Base-by-base conservation (phyloP, 2,888 invertebrate species). In the Camponotus fellah region DNA sequence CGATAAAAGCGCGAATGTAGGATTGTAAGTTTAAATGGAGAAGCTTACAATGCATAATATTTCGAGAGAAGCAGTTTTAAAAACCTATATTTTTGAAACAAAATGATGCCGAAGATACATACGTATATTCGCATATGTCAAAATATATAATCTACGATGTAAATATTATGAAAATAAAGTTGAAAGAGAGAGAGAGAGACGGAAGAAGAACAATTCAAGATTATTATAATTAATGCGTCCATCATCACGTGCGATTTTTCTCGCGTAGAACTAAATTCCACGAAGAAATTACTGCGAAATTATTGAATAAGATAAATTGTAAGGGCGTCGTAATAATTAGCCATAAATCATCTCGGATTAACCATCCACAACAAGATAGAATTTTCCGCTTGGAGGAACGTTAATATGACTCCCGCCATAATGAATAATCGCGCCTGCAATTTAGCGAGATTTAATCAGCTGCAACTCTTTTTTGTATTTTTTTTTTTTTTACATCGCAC, bases 1-100 rank as follows among this genome's bases (percentile, higher is more conserved):
- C 68, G 69, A 68, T 76, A 76, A 53, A 76, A 76, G 40, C 26
- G 68, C 49, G 46, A 53, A 65, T 37, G 66, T 69, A 40, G 56
- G 32, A 68, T 77, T 77, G 26, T 12, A 77, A 69, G 53, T 69
- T 77, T 77, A 14, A 77, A 56, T 26, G 40, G 53, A 43, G 26
- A 12, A 66, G 76, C 53, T 53, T 37, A 14, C 17, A 2, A 37
- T 8, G 21, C 64, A 69, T 32, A 26, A 37, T 69, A 69, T 26
- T 68, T 53, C 8, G 37, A 53, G 17, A 53, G 49, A 40, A 26
- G 37, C 26, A 40, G 34, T 6, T 26, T 32, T 14, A 32, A 21
- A 65, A 40, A 68, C 34, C 17, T 46, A 46, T 21, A 46, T 65
- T 64, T 76, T 32, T 4, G 32, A 8, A 34, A 21, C 21, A 64